A percentile compares a stretch with the other conserved stretches of the same genome.
These are phyloP conservation scores for Maniola jurtina DNA, from an alignment of 1,140 invertebrate genomes.

Conservation along the genomic window DNA sequence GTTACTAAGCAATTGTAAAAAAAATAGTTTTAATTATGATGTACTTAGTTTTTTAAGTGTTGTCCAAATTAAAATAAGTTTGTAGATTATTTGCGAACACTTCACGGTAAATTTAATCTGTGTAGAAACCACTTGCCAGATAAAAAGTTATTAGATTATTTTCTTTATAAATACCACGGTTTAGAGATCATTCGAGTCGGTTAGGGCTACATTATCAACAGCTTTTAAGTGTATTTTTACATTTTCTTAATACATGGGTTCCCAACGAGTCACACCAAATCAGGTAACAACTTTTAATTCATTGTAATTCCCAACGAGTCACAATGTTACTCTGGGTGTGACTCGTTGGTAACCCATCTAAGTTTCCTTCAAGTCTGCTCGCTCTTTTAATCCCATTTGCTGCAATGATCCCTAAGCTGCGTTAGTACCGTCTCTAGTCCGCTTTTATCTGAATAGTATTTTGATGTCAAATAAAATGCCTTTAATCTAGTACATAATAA, in stretches of 20 bases:
- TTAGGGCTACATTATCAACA: too few relatives aligned
- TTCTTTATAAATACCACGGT: neutral
- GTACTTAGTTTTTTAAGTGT: neutral
- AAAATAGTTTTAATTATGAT: neutral
- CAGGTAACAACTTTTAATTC: too few relatives aligned
- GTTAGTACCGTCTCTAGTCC: constrained; percentile 24
- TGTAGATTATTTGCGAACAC: neutral
- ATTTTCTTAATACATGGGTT: too few relatives aligned
- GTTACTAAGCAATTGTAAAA: neutral
- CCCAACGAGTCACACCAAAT: too few relatives aligned
- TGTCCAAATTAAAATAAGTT: constrained; percentile 1
- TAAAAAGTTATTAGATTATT: neutral
- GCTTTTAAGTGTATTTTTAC: too few relatives aligned
- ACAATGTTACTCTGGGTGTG: too few relatives aligned
- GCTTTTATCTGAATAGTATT: constrained; percentile 27
- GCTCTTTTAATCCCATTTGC: neutral
- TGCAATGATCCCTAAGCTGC: neutral
- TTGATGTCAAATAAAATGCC: constrained; percentile 3
- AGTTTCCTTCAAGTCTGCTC: too few relatives aligned
- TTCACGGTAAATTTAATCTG: neutral
- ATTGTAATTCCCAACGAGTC: too few relatives aligned
- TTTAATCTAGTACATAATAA: constrained; percentile 10
- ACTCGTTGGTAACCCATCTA: too few relatives aligned
- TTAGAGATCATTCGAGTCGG: neutral
- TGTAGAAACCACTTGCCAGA: constrained; percentile 19